Evolutionary conservation across 2,797 vertebrate genomes (phyloP), one percentile per base, ranked within the genome.

Genomic region (Liasis olivaceus): DNA sequence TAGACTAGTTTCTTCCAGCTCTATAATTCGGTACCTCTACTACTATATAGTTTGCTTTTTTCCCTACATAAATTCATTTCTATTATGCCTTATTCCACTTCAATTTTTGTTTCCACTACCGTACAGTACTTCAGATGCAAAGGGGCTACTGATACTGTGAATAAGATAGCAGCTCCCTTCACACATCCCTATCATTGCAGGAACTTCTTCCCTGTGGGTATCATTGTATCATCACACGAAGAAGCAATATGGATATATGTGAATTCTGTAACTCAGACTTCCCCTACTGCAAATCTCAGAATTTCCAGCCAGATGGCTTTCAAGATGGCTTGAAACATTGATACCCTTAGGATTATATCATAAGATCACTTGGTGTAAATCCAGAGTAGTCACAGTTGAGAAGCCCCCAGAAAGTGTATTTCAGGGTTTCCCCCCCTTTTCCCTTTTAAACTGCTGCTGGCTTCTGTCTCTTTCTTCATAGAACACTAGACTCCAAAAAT

Each of bases 371-470:
- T 77, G 17, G 69, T 42, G 15, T 22, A 77, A 31, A 77, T 77
- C 69, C 69, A 77, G 69, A 42, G 17, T 77, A 77, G 31, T 42
- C 31, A 77, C 17, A 4, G 15, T 42, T 77, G 69, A 42, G 7
- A 20, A 42, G 17, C 17, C 15, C 17, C 69, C 3, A 77, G 17
- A 42, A 77, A 77, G 7, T 77, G 42, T 22, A 1, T 4, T 77
- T 9, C 17, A 9, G 69, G 3, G 36, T 17, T n/a, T 14, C 2
- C 5, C 1, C 11, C 2, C 13, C 3, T 54, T 54, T 54, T 0
- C 12, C 58, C 7, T 15, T 72, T 72, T 36, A 36, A 77, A 77
- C 1, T 42, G 69, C 42, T 77, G 17, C 17, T 77, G 69, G 69
- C 17, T 77, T 77, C 69, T 77, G 31, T 77, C 36, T 77, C 2